phyloP scores from a whole-genome alignment of 2,888 invertebrate species.

The Cephus sareptanus region DNA sequence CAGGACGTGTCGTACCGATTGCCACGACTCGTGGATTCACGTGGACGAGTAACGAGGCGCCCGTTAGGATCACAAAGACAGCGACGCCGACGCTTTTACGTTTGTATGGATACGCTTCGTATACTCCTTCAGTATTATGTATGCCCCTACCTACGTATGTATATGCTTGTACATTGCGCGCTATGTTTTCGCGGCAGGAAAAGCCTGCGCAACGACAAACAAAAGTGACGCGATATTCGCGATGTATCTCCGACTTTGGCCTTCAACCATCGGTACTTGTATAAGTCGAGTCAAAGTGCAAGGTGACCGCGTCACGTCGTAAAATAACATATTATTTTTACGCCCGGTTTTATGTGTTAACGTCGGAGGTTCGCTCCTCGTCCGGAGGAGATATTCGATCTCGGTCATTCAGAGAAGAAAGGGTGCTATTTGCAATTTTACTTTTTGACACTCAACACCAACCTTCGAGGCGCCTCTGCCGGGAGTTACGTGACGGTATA shows the following conservation, averaged over 20 bases:
- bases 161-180: neutral
- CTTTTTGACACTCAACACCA: neutral
- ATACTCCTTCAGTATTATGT: neutral
- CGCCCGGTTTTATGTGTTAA: slow-evolving; percentile 1
- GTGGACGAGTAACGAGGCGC: neutral
- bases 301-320: slow-evolving; percentile 9
- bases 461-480: neutral
- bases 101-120: neutral
- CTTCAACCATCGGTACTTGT: slow-evolving; percentile 13
- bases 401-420: neutral
- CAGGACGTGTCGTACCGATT: neutral
- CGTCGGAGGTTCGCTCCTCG: neutral
- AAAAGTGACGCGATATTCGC: slow-evolving; percentile 9
- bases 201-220: slow-evolving; percentile 9
- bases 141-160: neutral
- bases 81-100: neutral
- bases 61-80: neutral
- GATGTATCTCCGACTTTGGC: slow-evolving; percentile 12
- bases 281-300: slow-evolving; percentile 23
- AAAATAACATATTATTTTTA: slow-evolving; percentile 9
- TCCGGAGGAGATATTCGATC: neutral
- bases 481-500: neutral
- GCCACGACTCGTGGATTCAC: neutral
- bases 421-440: neutral
- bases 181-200: neutral